Conservation (phyloP, 2,113 vertebrate species). For the western clawed frog (Xenopus tropicalis) region DNA sequence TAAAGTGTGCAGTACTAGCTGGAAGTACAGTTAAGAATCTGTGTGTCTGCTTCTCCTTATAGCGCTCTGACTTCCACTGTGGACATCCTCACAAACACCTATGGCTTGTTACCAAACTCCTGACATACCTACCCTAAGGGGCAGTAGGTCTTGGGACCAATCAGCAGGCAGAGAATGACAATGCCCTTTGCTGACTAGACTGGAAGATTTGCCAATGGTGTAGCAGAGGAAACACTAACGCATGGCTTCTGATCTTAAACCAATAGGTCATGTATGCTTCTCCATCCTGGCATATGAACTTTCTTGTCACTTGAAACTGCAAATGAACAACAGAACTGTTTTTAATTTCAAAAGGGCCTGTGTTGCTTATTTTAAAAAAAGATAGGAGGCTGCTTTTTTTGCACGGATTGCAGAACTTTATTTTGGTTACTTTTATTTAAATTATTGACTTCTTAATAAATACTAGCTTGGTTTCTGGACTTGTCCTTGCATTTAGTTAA, state of each 20-base stretch:
- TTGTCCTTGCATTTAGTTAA: not conserved
- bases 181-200: not conserved
- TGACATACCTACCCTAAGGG: not conserved
- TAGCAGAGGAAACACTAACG: no score
- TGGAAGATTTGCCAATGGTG: no score
- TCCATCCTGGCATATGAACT: not conserved
- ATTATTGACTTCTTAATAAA: not conserved
- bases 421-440: not conserved
- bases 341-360: not conserved
- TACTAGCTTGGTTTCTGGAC: not conserved
- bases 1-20: no score
- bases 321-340: not conserved
- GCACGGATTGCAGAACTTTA: not conserved
- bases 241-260: no score
- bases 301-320: not conserved
- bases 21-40: no score
- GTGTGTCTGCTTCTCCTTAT: slow-evolving; percentile 26
- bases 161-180: not conserved
- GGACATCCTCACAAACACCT: slow-evolving; percentile 73
- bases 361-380: not conserved
- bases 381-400: not conserved
- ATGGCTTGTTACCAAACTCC: slow-evolving; percentile 62
- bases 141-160: no score
- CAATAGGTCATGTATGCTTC: not conserved
- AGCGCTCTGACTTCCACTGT: slow-evolving; percentile 78